Evolutionary conservation across 2,797 vertebrate species (phyloP), one percentile per base, ranked within the genome.

Genomic region (Siniperca scherzeri): DNA sequence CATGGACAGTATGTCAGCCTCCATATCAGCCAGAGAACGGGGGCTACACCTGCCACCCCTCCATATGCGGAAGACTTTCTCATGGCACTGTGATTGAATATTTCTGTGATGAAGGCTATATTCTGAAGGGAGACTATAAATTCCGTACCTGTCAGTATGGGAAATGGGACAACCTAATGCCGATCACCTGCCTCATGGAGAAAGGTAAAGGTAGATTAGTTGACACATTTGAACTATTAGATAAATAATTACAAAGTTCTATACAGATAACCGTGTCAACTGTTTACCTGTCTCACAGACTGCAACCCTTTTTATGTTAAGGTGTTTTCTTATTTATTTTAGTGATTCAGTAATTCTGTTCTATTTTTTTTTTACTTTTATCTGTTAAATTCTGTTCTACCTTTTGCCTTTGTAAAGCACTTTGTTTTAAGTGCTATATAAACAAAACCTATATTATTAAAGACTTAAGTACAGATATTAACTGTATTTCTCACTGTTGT

Each of bases 81-180:
- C 94, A 97, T 1, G 96, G 96, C 85, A 98, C 96, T 9, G 97
- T 98, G 85, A 97, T 99, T 70, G 96, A 99, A 78, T 99, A 98
- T 92, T 96, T 97, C 56, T 99, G 98, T 50, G 95, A 97, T 0
- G 97, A 98, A 90, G 97, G 97, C 87, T 99, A 97, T 85, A 91
- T 97, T 87, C 90, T 99, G 78, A 98, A 98, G 85, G 97, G 97
- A 27, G 97, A 98, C 78, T 98, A 98, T 84, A 97, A 97, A 78
- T 98, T 97, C 87, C 89, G 96, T 90, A 99, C 97, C 17, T 99
- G 97, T 90, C 97, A 97, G 88, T 96, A 96, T 81, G 97, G 97
- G 70, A 96, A 97, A 70, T 99, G 97, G 98, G 96, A 96, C 88
- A 96, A 96, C 55, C 93, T 95, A 60, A 96, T 97, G 96, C 97